Percentiles rank a stretch among this genome's conserved stretches.
Evolutionary conservation across 2,113 vertebrate species (phyloP).

Genomic region (Eublepharis macularius): DNA sequence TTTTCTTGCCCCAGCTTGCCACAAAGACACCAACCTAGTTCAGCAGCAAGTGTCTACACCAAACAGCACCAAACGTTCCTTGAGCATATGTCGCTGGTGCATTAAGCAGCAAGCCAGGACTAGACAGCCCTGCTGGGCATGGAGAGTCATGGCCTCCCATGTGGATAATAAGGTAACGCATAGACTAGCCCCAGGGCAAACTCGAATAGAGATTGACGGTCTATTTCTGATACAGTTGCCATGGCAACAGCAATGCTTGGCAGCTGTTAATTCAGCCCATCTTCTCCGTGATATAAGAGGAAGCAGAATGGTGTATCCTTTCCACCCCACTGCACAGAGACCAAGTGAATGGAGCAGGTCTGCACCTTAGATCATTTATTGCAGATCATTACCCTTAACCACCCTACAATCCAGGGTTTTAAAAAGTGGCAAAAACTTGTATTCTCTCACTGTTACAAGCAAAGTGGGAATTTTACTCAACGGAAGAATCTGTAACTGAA

Average conservation of each 20-base stretch:
- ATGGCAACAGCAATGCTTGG: neutral
- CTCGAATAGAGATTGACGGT: neutral
- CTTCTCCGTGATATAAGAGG: neutral
- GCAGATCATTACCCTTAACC: neutral
- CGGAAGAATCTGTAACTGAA: no score
- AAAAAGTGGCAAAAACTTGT: neutral
- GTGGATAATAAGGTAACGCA: neutral
- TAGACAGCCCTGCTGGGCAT: neutral
- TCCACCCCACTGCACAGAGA: neutral
- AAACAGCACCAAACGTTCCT: neutral
- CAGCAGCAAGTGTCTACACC: no score
- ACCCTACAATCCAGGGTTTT: no score
- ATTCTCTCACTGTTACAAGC: neutral
- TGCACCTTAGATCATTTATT: neutral
- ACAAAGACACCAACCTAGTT: neutral
- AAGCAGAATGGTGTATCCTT: neutral
- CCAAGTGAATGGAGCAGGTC: neutral
- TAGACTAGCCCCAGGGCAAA: neutral
- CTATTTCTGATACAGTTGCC: neutral
- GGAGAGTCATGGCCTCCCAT: neutral
- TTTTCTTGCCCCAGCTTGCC: neutral
- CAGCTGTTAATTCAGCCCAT: neutral
- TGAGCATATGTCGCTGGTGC: neutral
- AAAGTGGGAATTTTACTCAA: neutral
- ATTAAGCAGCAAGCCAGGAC: no score